Base-by-base conservation (phyloP, 2,888 invertebrate genomes). In the Dryobotodes eremita region DNA sequence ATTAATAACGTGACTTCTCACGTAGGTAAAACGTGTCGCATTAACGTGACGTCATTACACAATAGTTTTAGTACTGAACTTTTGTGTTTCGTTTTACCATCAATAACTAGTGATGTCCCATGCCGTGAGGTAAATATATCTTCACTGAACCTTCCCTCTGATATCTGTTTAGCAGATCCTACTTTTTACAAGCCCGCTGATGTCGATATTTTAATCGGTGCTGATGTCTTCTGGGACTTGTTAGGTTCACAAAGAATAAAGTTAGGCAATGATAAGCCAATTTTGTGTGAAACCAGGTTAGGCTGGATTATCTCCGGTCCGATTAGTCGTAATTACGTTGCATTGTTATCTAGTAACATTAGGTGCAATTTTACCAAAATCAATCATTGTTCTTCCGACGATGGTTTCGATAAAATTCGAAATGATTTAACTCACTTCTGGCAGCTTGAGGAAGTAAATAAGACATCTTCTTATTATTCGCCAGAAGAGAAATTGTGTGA, bases 251-350 rank as follows among this genome's bases (percentile, higher is more conserved):
- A 46, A 11, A 46, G 10, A 46, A 10, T 46, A 61, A 65, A 65
- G 42, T 65, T 65, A 48, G 65, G 65, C 17, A 48, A 46, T 5
- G n/a, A n/a, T 17, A 65, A 65, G 48, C n/a, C 46, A 46, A 15
- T 65, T n/a, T 65, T 65, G 48, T 48, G n/a, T 65, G 46, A 65
- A 61, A 65, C 46, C 46, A 46, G 65, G 46, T 65, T 65, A 26
- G 65, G 65, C n/a, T 46, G 65, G 46, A 65, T 65, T 48, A 46
- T 65, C 48, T 65, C 65, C 65, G 65, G 65, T 46, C 46, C n/a
- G 2, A 66, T 48, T 46, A n/a, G 15, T 46, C 46, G 48, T 8
- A 46, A 48, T 66, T 17, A 48, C n/a, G n/a, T n/a, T n/a, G n/a
- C n/a, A n/a, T n/a, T n/a, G n/a, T n/a, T n/a, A n/a, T n/a, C n/a